A percentile compares a stretch with the other conserved stretches of the same genome.
Evolutionary conservation across 92 coral and sea anemone genomes (phyloP).

Genomic region (Heteractis magnifica): DNA sequence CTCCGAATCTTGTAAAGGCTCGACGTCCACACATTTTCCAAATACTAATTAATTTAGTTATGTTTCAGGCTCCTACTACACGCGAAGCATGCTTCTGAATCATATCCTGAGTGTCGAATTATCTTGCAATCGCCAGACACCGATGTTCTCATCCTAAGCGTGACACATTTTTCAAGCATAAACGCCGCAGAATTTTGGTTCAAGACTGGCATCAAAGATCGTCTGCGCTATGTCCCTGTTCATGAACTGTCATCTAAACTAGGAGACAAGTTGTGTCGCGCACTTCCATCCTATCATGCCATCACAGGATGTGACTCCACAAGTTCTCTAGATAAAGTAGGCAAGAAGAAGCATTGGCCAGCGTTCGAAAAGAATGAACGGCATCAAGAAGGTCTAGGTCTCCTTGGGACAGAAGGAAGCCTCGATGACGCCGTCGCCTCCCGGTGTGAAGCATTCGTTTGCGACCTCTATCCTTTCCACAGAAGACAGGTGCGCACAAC

Average conservation of each 20-base stretch:
- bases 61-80: too few species aligned
- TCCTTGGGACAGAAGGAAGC: slow-evolving; percentile 26
- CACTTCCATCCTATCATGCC: slow-evolving; percentile 59
- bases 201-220: slow-evolving; percentile 28
- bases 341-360: slow-evolving; percentile 60
- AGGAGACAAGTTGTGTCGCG: slow-evolving; percentile 26
- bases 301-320: slow-evolving; percentile 65
- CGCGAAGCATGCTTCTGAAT: too few species aligned
- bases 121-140: too few species aligned
- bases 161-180: too few species aligned
- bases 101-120: too few species aligned
- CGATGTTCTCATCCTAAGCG: too few species aligned
- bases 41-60: too few species aligned
- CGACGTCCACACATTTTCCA: too few species aligned
- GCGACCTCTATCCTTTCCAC: slow-evolving; percentile 33
- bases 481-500: slow-evolving; percentile 18
- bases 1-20: too few species aligned
- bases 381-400: slow-evolving; percentile 38
- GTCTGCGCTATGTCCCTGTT: slow-evolving; percentile 42
- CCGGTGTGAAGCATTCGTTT: slow-evolving; percentile 38
- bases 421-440: slow-evolving; percentile 24
- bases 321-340: slow-evolving; percentile 48
- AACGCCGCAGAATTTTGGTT: slow-evolving; percentile 32
- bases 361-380: slow-evolving; percentile 20
- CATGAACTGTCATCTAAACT: slow-evolving; percentile 45